Conservation (phyloP, 2,888 invertebrate species). For the Orgyia antiqua region DNA sequence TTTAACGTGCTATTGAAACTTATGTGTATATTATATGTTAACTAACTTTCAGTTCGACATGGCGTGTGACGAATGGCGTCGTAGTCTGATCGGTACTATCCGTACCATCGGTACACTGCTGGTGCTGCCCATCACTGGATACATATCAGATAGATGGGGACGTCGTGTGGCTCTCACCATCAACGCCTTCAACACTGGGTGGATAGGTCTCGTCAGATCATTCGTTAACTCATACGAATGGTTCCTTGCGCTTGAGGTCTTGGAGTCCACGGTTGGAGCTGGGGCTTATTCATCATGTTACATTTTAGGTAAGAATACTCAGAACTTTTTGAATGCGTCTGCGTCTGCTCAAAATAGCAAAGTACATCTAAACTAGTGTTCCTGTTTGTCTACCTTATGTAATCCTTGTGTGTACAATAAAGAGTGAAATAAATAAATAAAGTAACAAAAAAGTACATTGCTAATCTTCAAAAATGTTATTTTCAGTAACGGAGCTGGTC, state of each 20-base stretch:
- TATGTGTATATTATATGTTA: too few relatives aligned
- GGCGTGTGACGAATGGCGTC: conserved; percentile 83
- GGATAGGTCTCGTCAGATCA: conserved; percentile 82
- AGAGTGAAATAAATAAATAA: too few relatives aligned
- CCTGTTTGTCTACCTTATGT: too few relatives aligned
- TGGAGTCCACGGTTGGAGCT: conserved; percentile 83
- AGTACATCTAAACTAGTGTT: too few relatives aligned
- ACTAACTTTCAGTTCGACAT: conserved; percentile 79
- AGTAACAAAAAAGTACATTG: too few relatives aligned
- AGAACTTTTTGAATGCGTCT: not conserved
- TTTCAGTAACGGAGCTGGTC: conserved; percentile 86
- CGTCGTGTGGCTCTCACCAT: conserved; percentile 79
- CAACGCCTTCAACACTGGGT: conserved; percentile 79
- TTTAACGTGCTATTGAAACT: too few relatives aligned
- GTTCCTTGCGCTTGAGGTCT: conserved; percentile 83
- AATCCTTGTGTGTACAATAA: too few relatives aligned
- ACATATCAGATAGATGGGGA: conserved; percentile 86
- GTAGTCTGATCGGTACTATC: conserved; percentile 85
- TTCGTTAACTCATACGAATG: conserved; percentile 83
- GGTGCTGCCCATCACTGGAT: conserved; percentile 84
- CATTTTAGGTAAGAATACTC: conserved; percentile 78
- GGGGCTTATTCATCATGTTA: conserved; percentile 86
- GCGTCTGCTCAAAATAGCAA: too few relatives aligned
- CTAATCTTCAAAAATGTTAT: not conserved
- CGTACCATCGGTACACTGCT: conserved; percentile 85